Conservation (phyloP, 1,140 invertebrate genomes). For the Panagrolaimus sp. region DNA sequence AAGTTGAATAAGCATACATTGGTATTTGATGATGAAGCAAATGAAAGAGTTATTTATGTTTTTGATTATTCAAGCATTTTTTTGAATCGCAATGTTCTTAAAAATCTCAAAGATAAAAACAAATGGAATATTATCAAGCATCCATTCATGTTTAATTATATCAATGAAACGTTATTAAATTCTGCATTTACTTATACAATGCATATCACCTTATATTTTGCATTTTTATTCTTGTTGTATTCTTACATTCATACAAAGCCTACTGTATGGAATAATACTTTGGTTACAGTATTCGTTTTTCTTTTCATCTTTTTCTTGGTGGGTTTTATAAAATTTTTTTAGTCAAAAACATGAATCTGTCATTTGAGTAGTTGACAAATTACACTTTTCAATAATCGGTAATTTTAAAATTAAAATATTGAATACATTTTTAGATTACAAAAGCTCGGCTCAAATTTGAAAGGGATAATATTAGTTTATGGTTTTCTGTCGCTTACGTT, state of each 20-base stretch:
- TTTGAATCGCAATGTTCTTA: background rate
- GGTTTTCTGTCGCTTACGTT: constrained; percentile 7
- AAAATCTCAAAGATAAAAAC: constrained; percentile 27
- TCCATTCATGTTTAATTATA: constrained; percentile 42
- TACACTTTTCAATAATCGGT: background rate
- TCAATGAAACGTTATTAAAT: constrained; percentile 31
- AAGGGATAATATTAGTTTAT: constrained; percentile 1
- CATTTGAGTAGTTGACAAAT: too few relatives aligned
- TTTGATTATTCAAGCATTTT: background rate
- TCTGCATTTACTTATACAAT: constrained; percentile 36
- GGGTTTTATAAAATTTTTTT: background rate
- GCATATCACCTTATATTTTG: constrained; percentile 45
- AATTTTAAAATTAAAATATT: background rate
- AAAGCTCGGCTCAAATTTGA: constrained; percentile 4
- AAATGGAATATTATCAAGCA: constrained; percentile 41
- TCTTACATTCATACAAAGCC: constrained; percentile 36
- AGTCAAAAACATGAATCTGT: background rate
- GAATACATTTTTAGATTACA: background rate
- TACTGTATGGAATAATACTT: constrained; percentile 39
- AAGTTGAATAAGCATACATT: background rate
- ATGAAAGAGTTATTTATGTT: constrained; percentile 8
- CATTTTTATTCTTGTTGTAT: constrained; percentile 44
- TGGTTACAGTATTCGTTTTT: constrained; percentile 33
- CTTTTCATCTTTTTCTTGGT: constrained; percentile 50
- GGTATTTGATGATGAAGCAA: background rate